phyloP scores from a whole-genome alignment of 2,113 vertebrate genomes.

The Macroglossus sobrinus region DNA sequence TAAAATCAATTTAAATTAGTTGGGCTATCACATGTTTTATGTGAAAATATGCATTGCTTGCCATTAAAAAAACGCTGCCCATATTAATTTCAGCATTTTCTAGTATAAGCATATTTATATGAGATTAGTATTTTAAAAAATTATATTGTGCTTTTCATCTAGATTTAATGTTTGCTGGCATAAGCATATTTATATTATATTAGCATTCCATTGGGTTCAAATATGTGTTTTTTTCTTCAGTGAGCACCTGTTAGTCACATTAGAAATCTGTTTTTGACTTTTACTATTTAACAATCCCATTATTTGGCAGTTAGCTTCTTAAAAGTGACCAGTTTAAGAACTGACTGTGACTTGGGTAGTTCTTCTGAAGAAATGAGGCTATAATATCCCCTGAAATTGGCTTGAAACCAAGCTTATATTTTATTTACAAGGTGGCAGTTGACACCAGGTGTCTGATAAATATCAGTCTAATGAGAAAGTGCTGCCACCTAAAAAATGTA shows the following conservation, averaged over 20 bases:
- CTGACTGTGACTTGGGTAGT: background rate
- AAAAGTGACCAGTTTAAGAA: slow-evolving; percentile 9
- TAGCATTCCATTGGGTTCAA: slow-evolving; percentile 43
- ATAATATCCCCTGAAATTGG: background rate
- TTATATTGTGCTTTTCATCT: background rate
- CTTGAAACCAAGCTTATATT: background rate
- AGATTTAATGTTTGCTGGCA: background rate
- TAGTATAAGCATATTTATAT: background rate
- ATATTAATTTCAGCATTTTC: background rate
- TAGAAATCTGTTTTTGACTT: slow-evolving; percentile 60
- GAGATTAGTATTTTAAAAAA: background rate
- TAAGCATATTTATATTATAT: slow-evolving; percentile 42
- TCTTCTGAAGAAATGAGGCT: slow-evolving; percentile 28
- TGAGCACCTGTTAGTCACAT: slow-evolving; percentile 38
- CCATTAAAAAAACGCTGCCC: background rate
- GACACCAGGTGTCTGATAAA: background rate
- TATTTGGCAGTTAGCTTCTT: slow-evolving; percentile 32
- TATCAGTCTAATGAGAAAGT: background rate
- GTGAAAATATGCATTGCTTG: background rate
- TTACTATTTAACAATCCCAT: slow-evolving; percentile 53
- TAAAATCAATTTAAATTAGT: background rate
- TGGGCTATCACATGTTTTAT: background rate
- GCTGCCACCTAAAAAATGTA: background rate
- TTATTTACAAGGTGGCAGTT: slow-evolving; percentile 12
- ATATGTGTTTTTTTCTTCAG: slow-evolving; percentile 51